These are phyloP conservation scores for Podilymbus podiceps DNA, from an alignment of 2,113 vertebrate genomes.

Conservation along the genomic window DNA sequence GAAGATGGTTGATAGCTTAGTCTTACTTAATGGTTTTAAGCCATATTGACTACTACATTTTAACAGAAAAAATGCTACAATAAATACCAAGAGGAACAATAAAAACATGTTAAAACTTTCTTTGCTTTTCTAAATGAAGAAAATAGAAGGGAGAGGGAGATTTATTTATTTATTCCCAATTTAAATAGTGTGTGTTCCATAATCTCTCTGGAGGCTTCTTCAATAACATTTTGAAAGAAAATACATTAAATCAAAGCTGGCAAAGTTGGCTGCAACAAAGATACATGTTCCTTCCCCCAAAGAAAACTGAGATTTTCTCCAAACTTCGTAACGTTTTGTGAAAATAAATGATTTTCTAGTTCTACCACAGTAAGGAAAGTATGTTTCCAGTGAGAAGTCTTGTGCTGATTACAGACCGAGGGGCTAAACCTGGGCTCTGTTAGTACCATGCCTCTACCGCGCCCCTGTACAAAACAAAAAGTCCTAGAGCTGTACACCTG, in stretches of 20 bases:
- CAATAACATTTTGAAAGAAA: neutral
- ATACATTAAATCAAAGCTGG: neutral
- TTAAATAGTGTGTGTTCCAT: neutral
- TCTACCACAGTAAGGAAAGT: neutral
- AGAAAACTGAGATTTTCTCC: neutral
- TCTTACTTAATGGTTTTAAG: neutral
- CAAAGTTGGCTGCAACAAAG: neutral
- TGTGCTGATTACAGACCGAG: fast-evolving
- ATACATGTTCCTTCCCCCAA: neutral
- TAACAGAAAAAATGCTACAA: neutral
- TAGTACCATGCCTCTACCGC: neutral
- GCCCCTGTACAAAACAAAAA: neutral
- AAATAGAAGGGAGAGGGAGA: neutral
- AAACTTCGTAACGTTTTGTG: neutral
- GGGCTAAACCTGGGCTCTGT: no score
- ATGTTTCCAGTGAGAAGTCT: fast-evolving
- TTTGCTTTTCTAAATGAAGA: neutral
- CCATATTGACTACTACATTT: neutral
- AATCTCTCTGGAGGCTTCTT: neutral
- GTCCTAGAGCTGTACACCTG: neutral
- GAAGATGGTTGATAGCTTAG: neutral
- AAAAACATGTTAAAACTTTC: neutral
- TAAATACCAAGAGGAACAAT: neutral
- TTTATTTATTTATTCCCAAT: neutral
- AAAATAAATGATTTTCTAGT: neutral